A percentile compares a stretch with the other conserved stretches of the same genome.
phyloP scores from a whole-genome alignment of 2,113 vertebrate genomes.

The Oreotrochilus melanogaster region DNA sequence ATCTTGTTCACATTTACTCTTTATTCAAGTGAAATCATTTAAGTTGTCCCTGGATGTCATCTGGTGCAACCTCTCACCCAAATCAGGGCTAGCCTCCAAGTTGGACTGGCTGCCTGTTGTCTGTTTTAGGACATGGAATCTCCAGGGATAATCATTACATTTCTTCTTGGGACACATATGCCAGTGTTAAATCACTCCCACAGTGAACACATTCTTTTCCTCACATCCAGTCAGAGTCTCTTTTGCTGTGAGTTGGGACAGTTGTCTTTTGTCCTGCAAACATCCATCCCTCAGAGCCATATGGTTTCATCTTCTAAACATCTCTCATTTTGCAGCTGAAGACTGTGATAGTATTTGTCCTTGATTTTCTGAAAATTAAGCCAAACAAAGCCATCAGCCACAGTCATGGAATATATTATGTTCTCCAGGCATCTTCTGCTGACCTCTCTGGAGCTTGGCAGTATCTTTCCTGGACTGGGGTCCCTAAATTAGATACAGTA shows the following conservation, averaged over 20 bases:
- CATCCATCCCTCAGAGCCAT: not conserved
- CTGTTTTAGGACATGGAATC: not conserved
- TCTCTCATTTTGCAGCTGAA: not conserved
- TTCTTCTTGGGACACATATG: not conserved
- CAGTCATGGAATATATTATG: not conserved
- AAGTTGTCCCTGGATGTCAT: not conserved
- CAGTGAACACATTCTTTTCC: fast-evolving
- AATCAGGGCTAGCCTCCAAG: not conserved
- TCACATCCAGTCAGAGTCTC: not conserved
- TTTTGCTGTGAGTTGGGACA: not conserved
- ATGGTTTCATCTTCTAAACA: not conserved
- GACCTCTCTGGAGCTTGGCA: not conserved
- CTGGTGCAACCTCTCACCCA: not conserved
- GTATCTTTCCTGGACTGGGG: not conserved
- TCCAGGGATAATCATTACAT: not conserved
- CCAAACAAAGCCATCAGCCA: not conserved
- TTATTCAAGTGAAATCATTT: not conserved
- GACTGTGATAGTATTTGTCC: not conserved
- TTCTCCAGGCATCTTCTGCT: not conserved
- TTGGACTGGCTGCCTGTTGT: not conserved
- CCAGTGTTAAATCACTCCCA: not conserved
- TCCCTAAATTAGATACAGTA: not conserved
- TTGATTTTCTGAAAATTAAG: not conserved
- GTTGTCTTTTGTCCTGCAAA: not conserved
- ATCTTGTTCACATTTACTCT: not conserved